Evolutionary conservation across 2,113 vertebrate genomes (phyloP).

Genomic region (Polypterus bichir): DNA sequence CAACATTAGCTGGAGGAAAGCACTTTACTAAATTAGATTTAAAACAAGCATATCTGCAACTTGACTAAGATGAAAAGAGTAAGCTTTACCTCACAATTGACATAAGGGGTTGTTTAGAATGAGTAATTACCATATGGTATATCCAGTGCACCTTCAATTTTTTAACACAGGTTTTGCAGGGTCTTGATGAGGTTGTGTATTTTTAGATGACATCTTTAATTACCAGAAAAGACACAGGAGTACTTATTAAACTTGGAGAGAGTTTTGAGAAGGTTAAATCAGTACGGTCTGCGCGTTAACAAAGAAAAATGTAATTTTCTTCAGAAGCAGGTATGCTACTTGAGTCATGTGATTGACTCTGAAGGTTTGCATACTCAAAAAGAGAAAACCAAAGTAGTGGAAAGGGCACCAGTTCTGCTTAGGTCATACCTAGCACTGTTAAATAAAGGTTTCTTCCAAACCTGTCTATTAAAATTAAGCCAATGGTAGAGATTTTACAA

Average conservation of each 20-base stretch:
- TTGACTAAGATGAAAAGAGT: neutral
- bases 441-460: no score
- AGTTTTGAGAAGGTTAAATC: neutral
- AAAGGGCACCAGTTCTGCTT: no score
- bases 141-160: neutral
- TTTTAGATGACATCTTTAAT: slow-evolving; percentile 7
- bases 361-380: no score
- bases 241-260: neutral
- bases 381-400: no score
- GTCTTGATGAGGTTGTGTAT: slow-evolving; percentile 1
- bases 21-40: slow-evolving; percentile 6
- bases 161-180: neutral
- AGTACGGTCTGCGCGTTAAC: neutral
- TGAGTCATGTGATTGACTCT: no score
- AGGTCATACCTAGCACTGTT: no score
- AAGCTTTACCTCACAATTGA: slow-evolving; percentile 2
- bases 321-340: no score
- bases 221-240: neutral
- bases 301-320: no score
- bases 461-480: no score
- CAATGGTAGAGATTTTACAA: no score
- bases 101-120: neutral
- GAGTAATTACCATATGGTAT: neutral
- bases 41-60: slow-evolving; percentile 2
- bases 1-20: neutral